Evolutionary conservation across 2,888 invertebrate species (phyloP).

Genomic region (Antitype chi): DNA sequence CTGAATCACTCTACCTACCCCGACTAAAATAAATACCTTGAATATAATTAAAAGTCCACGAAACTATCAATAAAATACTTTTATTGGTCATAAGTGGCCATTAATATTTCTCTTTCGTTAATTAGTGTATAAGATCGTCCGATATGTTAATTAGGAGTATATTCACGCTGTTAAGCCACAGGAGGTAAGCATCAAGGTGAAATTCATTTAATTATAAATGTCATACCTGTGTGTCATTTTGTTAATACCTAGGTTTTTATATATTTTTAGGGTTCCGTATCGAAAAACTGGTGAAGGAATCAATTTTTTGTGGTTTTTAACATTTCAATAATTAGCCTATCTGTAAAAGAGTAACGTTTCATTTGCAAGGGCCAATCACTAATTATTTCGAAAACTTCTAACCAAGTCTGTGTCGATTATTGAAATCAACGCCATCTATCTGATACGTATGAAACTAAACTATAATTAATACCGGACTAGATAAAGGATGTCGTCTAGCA

Average conservation of each 20-base stretch:
- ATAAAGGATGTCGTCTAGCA: constrained; percentile 33
- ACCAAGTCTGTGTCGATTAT: rapidly evolving
- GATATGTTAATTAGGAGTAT: constrained; percentile 52
- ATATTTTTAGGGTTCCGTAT: not conserved
- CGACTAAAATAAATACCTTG: constrained; percentile 24
- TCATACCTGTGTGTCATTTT: constrained; percentile 7
- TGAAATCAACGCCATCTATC: constrained; percentile 35
- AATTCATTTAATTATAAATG: constrained; percentile 44
- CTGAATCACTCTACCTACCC: not conserved
- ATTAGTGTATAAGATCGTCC: constrained; percentile 49
- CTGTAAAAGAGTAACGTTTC: not conserved
- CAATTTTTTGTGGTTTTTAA: not conserved
- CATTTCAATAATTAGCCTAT: not conserved
- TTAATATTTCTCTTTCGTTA: constrained; percentile 50
- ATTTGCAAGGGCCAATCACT: no score
- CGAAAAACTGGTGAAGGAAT: not conserved
- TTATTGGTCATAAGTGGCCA: constrained; percentile 38
- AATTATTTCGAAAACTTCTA: not conserved
- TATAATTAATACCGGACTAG: not conserved
- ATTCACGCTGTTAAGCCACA: constrained; percentile 58
- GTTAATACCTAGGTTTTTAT: not conserved
- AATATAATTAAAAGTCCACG: constrained; percentile 20
- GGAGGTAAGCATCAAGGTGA: constrained; percentile 63
- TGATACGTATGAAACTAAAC: not conserved
- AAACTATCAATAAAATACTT: constrained; percentile 40